Conservation (phyloP, 1,140 invertebrate species). For the Berghia stephanieae region DNA sequence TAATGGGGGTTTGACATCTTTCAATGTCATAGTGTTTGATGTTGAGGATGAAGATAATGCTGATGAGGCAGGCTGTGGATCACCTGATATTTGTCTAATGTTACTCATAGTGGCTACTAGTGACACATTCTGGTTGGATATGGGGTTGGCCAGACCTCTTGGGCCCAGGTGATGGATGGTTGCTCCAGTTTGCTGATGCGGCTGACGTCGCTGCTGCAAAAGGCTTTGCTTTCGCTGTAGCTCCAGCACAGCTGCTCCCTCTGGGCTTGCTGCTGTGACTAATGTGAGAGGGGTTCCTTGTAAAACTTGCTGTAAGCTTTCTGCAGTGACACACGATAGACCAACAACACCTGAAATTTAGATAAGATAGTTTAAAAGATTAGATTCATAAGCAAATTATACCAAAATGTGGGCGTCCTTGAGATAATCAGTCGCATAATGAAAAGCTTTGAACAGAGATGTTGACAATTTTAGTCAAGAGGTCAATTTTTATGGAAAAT, state of each 20-base stretch:
- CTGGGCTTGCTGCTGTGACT: slow-evolving; percentile 27
- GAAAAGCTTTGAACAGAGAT: neutral
- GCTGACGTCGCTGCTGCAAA: slow-evolving; percentile 22
- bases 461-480: too few species aligned
- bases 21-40: neutral
- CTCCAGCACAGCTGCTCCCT: slow-evolving; percentile 10
- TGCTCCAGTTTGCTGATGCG: slow-evolving; percentile 40
- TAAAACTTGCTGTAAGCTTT: slow-evolving; percentile 32
- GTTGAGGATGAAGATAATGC: neutral
- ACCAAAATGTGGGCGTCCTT: neutral
- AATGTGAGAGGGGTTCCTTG: slow-evolving; percentile 36
- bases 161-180: slow-evolving; percentile 61
- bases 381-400: neutral
- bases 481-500: too few species aligned
- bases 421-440: neutral
- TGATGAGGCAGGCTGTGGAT: slow-evolving; percentile 18
- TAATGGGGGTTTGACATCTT: slow-evolving; percentile 20
- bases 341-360: slow-evolving; percentile 39
- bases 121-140: slow-evolving; percentile 47
- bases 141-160: slow-evolving; percentile 42
- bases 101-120: slow-evolving; percentile 19
- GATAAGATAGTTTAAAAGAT: neutral
- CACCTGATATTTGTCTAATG: neutral
- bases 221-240: slow-evolving; percentile 8
- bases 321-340: slow-evolving; percentile 33